These are phyloP conservation scores for Sceloporus tristichus DNA, from an alignment of 2,113 vertebrate genomes.

Conservation along the genomic window DNA sequence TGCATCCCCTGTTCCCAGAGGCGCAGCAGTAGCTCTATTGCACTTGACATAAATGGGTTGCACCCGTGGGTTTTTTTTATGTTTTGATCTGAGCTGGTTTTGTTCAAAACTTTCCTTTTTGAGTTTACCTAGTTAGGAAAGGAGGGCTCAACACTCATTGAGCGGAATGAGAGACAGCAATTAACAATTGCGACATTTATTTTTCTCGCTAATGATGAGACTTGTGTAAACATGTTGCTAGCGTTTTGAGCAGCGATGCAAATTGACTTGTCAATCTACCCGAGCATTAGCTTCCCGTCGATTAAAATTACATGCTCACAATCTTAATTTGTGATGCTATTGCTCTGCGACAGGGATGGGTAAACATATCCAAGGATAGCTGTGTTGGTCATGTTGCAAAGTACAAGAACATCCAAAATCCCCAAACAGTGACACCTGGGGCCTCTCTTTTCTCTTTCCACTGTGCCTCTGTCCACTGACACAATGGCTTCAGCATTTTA, in stretches of 20 bases:
- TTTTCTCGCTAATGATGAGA: background rate
- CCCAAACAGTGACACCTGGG: no score
- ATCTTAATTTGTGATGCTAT: background rate
- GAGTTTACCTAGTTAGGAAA: background rate
- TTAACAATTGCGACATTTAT: background rate
- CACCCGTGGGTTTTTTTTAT: background rate
- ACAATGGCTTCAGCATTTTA: no score
- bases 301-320: background rate
- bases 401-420: no score
- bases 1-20: background rate
- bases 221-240: background rate
- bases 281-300: background rate
- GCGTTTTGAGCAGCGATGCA: no score
- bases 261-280: background rate
- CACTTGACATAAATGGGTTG: constrained; percentile 4
- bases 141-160: background rate
- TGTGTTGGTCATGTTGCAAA: no score
- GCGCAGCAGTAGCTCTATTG: background rate
- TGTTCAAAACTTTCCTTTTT: background rate
- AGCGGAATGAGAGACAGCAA: background rate
- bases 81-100: background rate
- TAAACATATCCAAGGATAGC: no score
- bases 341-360: no score
- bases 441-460: no score
- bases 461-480: no score